Percentiles rank a stretch among this genome's conserved stretches.
Evolutionary conservation across 2,797 vertebrate species (phyloP).

Genomic region (Ispidina picta): DNA sequence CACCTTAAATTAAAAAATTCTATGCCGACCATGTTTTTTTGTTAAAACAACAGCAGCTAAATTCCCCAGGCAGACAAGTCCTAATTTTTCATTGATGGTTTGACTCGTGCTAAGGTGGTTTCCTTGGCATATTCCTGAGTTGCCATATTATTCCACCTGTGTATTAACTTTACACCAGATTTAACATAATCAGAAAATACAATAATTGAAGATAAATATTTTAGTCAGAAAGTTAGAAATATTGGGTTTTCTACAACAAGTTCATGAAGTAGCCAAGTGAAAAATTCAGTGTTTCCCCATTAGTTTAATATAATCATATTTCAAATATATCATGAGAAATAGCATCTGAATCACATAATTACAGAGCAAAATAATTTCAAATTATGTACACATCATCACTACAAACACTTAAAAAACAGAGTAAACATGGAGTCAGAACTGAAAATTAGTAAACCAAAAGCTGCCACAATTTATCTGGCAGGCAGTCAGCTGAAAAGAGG

Average conservation of each 20-base stretch:
- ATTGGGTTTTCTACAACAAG: not conserved
- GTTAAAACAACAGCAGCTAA: not conserved
- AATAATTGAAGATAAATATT: not conserved
- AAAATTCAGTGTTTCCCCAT: not conserved
- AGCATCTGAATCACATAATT: not conserved
- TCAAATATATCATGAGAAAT: not conserved
- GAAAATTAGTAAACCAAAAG: not conserved
- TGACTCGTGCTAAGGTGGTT: not conserved
- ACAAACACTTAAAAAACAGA: not conserved
- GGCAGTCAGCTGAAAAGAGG: not conserved
- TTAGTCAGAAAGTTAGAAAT: not conserved
- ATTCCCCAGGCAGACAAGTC: not conserved
- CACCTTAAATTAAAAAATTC: not conserved
- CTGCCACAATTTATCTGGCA: not conserved
- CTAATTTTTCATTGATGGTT: not conserved
- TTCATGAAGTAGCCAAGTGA: accelerated
- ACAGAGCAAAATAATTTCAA: not conserved
- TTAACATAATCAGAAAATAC: not conserved
- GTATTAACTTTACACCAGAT: not conserved
- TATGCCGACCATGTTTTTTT: not conserved
- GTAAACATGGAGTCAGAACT: not conserved
- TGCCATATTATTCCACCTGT: not conserved
- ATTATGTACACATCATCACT: not conserved
- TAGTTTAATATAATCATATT: not conserved
- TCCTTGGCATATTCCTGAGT: not conserved